Evolutionary conservation across 2,113 vertebrate species (phyloP).

Genomic region (Takifugu bimaculatus): DNA sequence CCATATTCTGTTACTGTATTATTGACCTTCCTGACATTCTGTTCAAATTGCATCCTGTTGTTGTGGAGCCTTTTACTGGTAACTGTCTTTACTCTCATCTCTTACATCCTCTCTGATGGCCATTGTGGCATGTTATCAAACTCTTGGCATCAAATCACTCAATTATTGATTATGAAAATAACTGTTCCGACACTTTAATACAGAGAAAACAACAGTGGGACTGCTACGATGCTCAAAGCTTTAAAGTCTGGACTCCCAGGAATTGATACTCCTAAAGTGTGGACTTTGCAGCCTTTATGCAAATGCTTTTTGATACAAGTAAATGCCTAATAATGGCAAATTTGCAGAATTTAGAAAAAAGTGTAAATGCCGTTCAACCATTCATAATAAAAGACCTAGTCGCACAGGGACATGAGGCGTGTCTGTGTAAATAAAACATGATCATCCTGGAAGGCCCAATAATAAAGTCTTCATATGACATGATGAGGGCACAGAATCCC

Average conservation of each 20-base stretch:
- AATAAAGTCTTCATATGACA: too few relatives aligned
- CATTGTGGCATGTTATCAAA: slow-evolving; percentile 27
- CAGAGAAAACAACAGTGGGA: neutral
- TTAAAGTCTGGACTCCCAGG: neutral
- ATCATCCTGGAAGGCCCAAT: too few relatives aligned
- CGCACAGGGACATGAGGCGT: too few relatives aligned
- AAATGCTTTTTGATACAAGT: too few relatives aligned
- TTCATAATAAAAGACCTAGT: too few relatives aligned
- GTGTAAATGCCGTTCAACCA: too few relatives aligned
- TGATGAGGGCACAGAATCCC: too few relatives aligned
- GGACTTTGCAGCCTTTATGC: too few relatives aligned
- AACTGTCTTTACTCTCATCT: slow-evolving; percentile 48
- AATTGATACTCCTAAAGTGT: too few relatives aligned
- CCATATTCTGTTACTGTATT: slow-evolving; percentile 63
- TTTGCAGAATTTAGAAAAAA: too few relatives aligned
- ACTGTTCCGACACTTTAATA: neutral
- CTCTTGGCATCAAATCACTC: slow-evolving; percentile 11
- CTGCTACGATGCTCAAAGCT: neutral
- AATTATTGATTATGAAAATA: slow-evolving; percentile 4
- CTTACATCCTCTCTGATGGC: slow-evolving; percentile 30
- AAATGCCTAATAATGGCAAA: too few relatives aligned
- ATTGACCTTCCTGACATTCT: slow-evolving; percentile 63
- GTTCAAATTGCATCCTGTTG: slow-evolving; percentile 62
- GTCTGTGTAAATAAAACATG: too few relatives aligned
- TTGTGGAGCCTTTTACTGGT: slow-evolving; percentile 28